phyloP scores from a whole-genome alignment of 1,140 invertebrate species.

The Triops cancriformis region DNA sequence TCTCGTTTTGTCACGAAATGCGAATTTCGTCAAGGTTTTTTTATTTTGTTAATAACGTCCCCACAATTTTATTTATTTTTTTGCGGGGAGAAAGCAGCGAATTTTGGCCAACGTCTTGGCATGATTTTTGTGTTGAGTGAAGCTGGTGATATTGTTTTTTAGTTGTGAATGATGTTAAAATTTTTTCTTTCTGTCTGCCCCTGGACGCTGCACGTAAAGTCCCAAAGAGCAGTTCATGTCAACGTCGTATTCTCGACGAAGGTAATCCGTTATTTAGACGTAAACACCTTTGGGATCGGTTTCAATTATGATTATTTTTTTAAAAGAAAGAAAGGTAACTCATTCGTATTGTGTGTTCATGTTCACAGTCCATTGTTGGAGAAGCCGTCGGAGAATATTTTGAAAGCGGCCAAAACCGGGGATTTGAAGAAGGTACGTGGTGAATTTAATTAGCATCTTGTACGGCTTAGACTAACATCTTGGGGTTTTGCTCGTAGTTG shows the following conservation, averaged over 20 bases:
- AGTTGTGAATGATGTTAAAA: neutral
- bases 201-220: neutral
- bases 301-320: too few relatives aligned
- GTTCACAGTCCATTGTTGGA: slow-evolving; percentile 54
- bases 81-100: neutral
- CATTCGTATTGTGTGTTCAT: neutral
- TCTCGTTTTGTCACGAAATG: neutral
- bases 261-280: neutral
- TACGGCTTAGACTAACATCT: neutral
- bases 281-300: too few relatives aligned
- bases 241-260: slow-evolving; percentile 13
- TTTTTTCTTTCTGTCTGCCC: neutral
- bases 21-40: neutral
- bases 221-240: neutral
- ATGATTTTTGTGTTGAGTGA: neutral
- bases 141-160: neutral
- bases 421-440: slow-evolving; percentile 57
- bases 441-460: neutral
- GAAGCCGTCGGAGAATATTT: slow-evolving; percentile 65
- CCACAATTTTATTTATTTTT: neutral
- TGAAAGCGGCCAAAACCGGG: slow-evolving; percentile 70
- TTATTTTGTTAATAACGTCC: neutral
- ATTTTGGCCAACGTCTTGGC: neutral
- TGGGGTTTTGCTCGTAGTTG: slow-evolving; percentile 44
- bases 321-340: neutral